Evolutionary conservation across 2,113 vertebrate species (phyloP).

Genomic region (Neotragus moschatus): DNA sequence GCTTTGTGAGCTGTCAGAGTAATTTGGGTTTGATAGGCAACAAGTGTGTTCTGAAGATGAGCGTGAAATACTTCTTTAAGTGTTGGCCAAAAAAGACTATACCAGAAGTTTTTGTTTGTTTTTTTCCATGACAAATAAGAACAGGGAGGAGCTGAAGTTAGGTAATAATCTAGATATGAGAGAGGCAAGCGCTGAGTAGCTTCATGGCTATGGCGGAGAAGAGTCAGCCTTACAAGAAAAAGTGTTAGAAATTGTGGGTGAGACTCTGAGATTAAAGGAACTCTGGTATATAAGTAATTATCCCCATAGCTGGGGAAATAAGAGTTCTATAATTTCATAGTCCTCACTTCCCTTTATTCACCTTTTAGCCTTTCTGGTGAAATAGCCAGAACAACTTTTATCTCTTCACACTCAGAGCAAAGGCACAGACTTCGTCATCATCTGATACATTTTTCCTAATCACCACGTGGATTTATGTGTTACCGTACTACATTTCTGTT

Average conservation of each 20-base stretch:
- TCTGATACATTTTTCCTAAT: background rate
- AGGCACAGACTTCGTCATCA: background rate
- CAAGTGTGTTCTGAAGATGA: background rate
- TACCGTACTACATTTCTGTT: background rate
- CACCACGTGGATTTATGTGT: background rate
- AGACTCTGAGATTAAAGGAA: background rate
- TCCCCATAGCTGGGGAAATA: background rate
- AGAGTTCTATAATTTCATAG: background rate
- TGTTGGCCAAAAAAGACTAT: background rate
- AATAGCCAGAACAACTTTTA: background rate
- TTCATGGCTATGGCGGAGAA: background rate
- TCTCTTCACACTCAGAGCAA: background rate
- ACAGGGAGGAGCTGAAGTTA: background rate
- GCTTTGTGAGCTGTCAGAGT: no score
- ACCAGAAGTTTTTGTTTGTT: background rate
- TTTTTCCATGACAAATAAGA: background rate
- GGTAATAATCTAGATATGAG: background rate
- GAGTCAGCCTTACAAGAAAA: background rate
- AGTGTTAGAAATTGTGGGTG: background rate
- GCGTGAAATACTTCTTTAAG: background rate
- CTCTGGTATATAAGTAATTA: background rate
- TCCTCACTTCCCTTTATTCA: background rate
- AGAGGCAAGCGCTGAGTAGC: background rate
- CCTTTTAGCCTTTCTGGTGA: background rate
- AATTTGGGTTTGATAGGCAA: background rate